Evolutionary conservation across 2,888 invertebrate species (phyloP).

Genomic region (Drosophila kambysellisi): DNA sequence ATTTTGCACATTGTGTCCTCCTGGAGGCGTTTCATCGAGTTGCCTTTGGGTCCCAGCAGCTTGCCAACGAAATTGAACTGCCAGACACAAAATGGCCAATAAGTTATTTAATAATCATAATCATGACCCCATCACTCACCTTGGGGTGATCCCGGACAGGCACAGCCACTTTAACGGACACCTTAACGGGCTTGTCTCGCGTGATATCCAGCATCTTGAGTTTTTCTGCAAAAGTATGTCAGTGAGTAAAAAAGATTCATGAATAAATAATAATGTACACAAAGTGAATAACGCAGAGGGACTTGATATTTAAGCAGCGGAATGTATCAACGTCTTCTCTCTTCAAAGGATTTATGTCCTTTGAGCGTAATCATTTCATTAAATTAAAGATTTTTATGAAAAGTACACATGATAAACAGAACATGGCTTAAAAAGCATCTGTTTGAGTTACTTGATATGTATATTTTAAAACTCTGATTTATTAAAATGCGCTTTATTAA

Average conservation of each 20-base stretch:
- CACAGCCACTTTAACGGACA: slow-evolving; percentile 93
- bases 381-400: neutral
- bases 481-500: neutral
- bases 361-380: neutral
- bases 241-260: neutral
- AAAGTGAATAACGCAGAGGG: slow-evolving; percentile 1
- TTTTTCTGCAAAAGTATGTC: slow-evolving; percentile 83
- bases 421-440: neutral
- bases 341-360: neutral
- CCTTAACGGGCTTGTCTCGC: slow-evolving; percentile 94
- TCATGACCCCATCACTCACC: slow-evolving; percentile 87
- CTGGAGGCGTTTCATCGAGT: slow-evolving; percentile 95
- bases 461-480: neutral
- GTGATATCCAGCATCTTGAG: slow-evolving; percentile 94
- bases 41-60: slow-evolving; percentile 96
- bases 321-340: neutral
- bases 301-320: neutral
- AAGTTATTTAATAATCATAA: slow-evolving; percentile 32
- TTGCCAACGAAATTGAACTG: slow-evolving; percentile 99
- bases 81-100: slow-evolving; percentile 31
- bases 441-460: neutral
- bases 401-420: neutral
- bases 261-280: slow-evolving; percentile 1
- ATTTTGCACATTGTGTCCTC: slow-evolving; percentile 98
- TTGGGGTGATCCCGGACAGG: slow-evolving; percentile 95